Evolutionary conservation across 2,888 invertebrate genomes (phyloP).

Genomic region (Agrotis clavis): DNA sequence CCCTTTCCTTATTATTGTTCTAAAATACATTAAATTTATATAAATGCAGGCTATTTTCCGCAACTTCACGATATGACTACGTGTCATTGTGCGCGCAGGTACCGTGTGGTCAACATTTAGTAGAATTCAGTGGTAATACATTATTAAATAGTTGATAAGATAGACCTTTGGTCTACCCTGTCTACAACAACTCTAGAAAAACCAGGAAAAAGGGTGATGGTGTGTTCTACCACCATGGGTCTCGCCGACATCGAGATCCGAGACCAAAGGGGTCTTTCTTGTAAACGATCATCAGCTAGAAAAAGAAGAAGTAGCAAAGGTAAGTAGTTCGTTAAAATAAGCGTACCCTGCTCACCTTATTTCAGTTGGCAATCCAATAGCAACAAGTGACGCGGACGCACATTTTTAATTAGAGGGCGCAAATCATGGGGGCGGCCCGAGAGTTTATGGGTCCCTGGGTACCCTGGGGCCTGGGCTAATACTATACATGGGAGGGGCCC

Average conservation of each 20-base stretch:
- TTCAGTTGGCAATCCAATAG: not conserved
- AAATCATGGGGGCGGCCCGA: too few relatives aligned
- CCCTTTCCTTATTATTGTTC: not conserved
- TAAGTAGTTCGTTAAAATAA: slow-evolving; percentile 1
- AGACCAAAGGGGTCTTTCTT: too few relatives aligned
- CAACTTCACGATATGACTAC: not conserved
- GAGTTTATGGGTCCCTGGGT: too few relatives aligned
- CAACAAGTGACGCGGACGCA: not conserved
- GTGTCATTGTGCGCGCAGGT: not conserved
- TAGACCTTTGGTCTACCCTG: not conserved
- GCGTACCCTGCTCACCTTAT: not conserved
- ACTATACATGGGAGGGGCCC: too few relatives aligned
- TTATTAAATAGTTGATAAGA: not conserved
- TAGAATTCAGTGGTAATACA: not conserved
- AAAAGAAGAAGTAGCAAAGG: slow-evolving; percentile 4
- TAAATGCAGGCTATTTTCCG: not conserved
- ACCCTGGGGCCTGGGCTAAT: too few relatives aligned
- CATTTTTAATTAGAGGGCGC: too few relatives aligned
- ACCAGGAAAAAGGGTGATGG: not conserved
- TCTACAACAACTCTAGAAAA: not conserved
- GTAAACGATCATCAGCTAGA: slow-evolving; percentile 4
- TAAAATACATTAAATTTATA: not conserved
- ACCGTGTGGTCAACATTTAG: not conserved
- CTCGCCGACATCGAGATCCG: too few relatives aligned
- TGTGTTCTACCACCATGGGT: too few relatives aligned